These are phyloP conservation scores for Adelosebastes latens DNA, from an alignment of 2,797 vertebrate species.

Conservation along the genomic window DNA sequence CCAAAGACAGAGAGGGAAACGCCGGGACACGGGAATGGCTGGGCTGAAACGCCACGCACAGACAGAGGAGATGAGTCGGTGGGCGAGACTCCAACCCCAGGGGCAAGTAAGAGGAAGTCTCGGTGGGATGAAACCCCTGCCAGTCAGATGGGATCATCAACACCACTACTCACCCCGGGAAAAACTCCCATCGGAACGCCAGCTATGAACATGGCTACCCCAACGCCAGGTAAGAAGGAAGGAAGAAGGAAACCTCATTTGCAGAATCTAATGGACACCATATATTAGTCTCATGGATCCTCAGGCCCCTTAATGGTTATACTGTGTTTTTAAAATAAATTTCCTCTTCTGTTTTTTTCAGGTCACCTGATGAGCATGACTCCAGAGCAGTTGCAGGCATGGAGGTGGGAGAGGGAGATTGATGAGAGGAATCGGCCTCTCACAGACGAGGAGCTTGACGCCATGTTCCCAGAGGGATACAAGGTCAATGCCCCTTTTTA, in stretches of 20 bases:
- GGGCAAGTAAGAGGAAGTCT: constrained; percentile 97
- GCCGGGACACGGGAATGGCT: constrained; percentile 96
- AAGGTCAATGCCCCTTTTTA: constrained; percentile 82
- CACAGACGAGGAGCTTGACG: constrained; percentile 97
- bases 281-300: neutral
- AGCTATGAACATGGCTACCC: constrained; percentile 99
- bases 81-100: constrained; percentile 97
- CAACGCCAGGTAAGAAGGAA: constrained; percentile 90
- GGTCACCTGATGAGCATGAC: constrained; percentile 99
- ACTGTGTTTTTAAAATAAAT: neutral
- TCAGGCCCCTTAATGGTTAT: neutral
- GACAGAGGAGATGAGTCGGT: constrained; percentile 97
- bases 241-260: neutral
- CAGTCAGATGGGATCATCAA: constrained; percentile 99
- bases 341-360: constrained; percentile 51
- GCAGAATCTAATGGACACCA: neutral
- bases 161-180: constrained; percentile 95
- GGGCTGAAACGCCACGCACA: constrained; percentile 97
- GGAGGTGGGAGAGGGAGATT: constrained; percentile 98
- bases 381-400: constrained; percentile 97
- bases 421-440: constrained; percentile 97
- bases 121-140: constrained; percentile 98
- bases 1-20: constrained; percentile 98
- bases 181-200: constrained; percentile 98
- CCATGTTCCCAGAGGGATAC: constrained; percentile 99